Base-by-base conservation (phyloP, 2,888 invertebrate species). In the Gnatocerus cornutus region DNA sequence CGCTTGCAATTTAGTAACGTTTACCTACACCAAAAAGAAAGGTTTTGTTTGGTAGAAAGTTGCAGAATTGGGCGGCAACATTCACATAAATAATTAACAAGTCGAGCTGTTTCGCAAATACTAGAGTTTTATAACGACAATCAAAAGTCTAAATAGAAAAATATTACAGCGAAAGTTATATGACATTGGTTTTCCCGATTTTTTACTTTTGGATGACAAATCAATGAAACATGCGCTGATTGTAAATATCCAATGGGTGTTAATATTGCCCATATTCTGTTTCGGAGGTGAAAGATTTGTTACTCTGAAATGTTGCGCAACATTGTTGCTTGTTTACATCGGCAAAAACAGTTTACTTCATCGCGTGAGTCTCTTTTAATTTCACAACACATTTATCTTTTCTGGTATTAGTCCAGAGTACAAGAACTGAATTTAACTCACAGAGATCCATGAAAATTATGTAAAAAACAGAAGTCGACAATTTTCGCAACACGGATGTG, bases 1-100 rank as follows among this genome's bases (percentile, higher is more conserved):
- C 33, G 78, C 74, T 74, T 77, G 77, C 69, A 55, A 65, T 65
- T 61, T 29, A 61, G 53, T 69, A 65, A 69, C 65, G 69, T 61
- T 52, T 43, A 69, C 64, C 41, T 65, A 65, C 55, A 59, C 65
- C 65, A 65, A 69, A 69, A 69, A 69, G 69, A 69, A 69, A 69
- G 69, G 69, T 52, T 61, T 69, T 59, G 64, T 64, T 52, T 46
- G 64, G 69, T 69, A 69, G 69, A 69, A 69, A 69, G 69, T 64
- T 69, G 64, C 59, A 69, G 50, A 69, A 69, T 64, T 69, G 53
- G 33, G 33, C 33, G 59, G 64, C 69, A 69, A 69, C 52, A 58
- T 69, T 64, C 63, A 69, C 64, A 69, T 30, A 69, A 69, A 69
- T 69, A 68, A 68, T 62, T 68, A 64, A 64, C 48, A 43, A 64